Evolutionary conservation across 1,140 invertebrate genomes (phyloP).

Genomic region (Nylanderia fulva): DNA sequence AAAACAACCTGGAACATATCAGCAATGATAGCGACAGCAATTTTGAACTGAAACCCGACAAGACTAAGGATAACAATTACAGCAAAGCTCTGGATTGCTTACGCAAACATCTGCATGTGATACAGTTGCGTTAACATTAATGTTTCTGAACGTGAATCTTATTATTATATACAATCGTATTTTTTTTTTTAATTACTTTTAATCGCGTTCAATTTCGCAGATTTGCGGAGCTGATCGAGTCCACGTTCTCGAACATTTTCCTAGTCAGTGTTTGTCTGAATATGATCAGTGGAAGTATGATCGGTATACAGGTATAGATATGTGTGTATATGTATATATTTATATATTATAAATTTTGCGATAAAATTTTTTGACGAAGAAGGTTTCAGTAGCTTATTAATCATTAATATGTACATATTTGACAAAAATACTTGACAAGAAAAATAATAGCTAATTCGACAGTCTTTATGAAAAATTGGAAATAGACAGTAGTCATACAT

Average conservation of each 20-base stretch:
- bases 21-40: not conserved
- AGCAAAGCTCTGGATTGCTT: constrained; percentile 3
- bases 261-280: constrained; percentile 30
- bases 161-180: no score
- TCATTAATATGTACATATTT: not conserved
- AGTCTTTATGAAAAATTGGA: no score
- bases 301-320: constrained; percentile 24
- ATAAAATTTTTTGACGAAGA: not conserved
- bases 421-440: not conserved
- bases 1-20: constrained; percentile 24
- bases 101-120: constrained; percentile 31
- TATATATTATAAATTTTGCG: not conserved
- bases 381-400: not conserved
- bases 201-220: not conserved
- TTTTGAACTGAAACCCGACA: constrained; percentile 34
- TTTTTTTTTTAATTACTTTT: not conserved
- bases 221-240: constrained; percentile 37
- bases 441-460: not conserved
- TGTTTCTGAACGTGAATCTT: no score
- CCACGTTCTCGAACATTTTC: constrained; percentile 23
- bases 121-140: constrained; percentile 40
- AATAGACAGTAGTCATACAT: no score
- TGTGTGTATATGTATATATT: not conserved
- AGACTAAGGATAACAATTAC: constrained; percentile 5
- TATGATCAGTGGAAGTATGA: constrained; percentile 39